Evolutionary conservation across 2,888 invertebrate species (phyloP), one percentile per base, ranked within the genome.

Genomic region (Drosophila trichaetosa): DNA sequence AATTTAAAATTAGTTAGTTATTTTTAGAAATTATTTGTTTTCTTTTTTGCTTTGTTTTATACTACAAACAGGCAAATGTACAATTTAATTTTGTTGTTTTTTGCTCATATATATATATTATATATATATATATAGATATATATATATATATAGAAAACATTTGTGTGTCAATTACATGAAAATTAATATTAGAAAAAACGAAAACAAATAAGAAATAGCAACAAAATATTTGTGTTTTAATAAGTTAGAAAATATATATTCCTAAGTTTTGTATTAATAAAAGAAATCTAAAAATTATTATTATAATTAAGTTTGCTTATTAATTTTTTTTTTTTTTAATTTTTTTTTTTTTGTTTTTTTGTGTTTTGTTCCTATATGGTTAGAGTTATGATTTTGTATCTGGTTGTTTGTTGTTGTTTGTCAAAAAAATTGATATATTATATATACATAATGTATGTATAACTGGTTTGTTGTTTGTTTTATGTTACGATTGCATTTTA

Each of bases 1-100:
- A 73, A 58, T 61, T 80, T 69, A 69, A 73, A 72, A 71, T 48
- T 79, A 80, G 62, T 69, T 72, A 62, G 49, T 59, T 63, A 29
- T 46, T 56, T 54, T 54, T 36, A 27, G 21, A 52, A 42, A 52
- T 63, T 65, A 40, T 52, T 65, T 66, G 51, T 46, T 52, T 36
- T 58, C 7, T 68, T 24, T 58, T 52, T 68, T 65, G 60, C 18
- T 56, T 70, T 72, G 21, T 60, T 63, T 69, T 71, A 70, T 57
- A 67, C 77, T 80, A 69, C 78, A 69, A 51, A 18, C 38, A 42
- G 42, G 52, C 57, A 73, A 80, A 75, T 73, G 10, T 81, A 83
- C 74, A 82, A 75, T 86, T 80, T 69, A 74, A 80, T 67, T 64
- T 69, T 51, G 58, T 62, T 63, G 63, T 53, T 36, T 46, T 71